These are phyloP conservation scores for Lasioglossum calceatum DNA, from an alignment of 2,888 invertebrate genomes.

Conservation along the genomic window DNA sequence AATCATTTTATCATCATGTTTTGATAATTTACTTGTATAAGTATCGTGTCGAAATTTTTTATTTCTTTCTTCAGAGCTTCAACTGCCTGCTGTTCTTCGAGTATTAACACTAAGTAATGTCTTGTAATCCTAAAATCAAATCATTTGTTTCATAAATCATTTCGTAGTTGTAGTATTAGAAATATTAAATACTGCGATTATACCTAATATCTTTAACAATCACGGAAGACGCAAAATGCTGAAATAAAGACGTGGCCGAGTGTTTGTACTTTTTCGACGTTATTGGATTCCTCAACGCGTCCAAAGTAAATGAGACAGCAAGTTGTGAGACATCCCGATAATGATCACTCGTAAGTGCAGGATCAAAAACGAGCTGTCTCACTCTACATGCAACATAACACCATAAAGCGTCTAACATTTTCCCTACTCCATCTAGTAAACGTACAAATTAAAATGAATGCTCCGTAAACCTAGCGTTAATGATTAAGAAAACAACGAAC, in stretches of 20 bases:
- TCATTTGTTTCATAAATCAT: conserved; percentile 4
- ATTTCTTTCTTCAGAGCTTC: conserved; percentile 73
- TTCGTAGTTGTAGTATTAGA: conserved; percentile 4
- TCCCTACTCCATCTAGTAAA: conserved; percentile 63
- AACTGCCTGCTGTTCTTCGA: conserved; percentile 68
- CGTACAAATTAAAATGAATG: neutral
- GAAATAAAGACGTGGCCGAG: conserved; percentile 78
- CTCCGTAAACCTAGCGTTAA: neutral
- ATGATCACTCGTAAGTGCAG: conserved; percentile 70
- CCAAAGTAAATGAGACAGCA: conserved; percentile 79
- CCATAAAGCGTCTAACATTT: conserved; percentile 80
- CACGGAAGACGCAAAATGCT: conserved; percentile 79
- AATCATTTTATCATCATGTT: neutral
- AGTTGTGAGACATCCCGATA: conserved; percentile 78
- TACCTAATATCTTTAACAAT: conserved; percentile 81
- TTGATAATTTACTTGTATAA: conserved; percentile 76
- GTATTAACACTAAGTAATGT: conserved; percentile 75
- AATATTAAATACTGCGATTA: neutral
- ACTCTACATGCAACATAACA: conserved; percentile 78
- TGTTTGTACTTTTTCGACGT: conserved; percentile 78
- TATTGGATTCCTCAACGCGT: conserved; percentile 77
- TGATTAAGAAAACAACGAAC: conserved; percentile 53
- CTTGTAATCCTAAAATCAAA: conserved; percentile 75
- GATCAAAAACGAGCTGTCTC: conserved; percentile 78
- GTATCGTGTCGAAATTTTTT: conserved; percentile 75